A percentile compares a stretch with the other conserved stretches of the same genome.
Conservation (phyloP, 2,113 vertebrate genomes). For the Osmerus eperlanus region DNA sequence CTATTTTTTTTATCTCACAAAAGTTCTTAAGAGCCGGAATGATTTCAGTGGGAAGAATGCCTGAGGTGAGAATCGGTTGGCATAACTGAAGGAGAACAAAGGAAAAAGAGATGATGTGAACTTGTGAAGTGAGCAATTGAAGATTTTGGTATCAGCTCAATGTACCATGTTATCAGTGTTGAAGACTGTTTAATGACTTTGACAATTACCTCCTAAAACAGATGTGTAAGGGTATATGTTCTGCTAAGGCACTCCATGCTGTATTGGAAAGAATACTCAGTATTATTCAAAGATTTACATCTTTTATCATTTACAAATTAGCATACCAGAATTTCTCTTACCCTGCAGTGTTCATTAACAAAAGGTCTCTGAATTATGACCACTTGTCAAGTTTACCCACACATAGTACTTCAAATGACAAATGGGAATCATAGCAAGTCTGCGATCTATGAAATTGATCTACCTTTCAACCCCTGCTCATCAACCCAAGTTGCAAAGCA, state of each 20-base stretch:
- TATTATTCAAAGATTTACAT: not conserved
- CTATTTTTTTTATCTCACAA: constrained; percentile 26
- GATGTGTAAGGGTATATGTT: too few relatives aligned
- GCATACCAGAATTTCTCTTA: not conserved
- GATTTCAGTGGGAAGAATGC: constrained; percentile 21
- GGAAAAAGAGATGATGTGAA: constrained; percentile 14
- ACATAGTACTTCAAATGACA: constrained; percentile 27
- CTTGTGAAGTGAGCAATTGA: constrained; percentile 8
- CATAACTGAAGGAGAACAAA: constrained; percentile 21
- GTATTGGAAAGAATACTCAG: too few relatives aligned
- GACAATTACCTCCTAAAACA: not conserved
- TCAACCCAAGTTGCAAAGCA: constrained; percentile 4
- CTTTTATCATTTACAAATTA: not conserved
- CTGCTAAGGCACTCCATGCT: too few relatives aligned
- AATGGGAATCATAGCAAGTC: constrained; percentile 25
- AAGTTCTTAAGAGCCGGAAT: constrained; percentile 27
- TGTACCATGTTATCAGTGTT: not conserved
- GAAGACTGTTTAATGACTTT: not conserved
- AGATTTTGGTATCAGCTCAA: not conserved
- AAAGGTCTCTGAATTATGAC: constrained; percentile 24
- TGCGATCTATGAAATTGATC: constrained; percentile 16
- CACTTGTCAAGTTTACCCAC: constrained; percentile 12
- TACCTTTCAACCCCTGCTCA: too few relatives aligned
- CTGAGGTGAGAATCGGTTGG: constrained; percentile 19
- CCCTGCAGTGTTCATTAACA: constrained; percentile 23